phyloP scores from a whole-genome alignment of 2,113 vertebrate species.

The Oplegnathus fasciatus region DNA sequence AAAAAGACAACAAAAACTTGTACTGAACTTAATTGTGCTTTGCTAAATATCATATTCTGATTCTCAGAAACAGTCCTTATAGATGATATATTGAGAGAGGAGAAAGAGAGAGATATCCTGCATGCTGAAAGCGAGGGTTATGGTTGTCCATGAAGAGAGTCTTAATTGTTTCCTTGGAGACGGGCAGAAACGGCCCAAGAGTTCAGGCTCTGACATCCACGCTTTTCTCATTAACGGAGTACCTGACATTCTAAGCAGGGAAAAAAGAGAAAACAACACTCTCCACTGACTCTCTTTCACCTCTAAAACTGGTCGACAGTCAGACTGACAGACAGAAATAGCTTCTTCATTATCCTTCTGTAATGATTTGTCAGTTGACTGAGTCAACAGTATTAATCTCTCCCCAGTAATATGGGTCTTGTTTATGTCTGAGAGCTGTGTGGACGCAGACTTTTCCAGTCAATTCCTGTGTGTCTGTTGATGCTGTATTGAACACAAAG shows the following conservation, averaged over 20 bases:
- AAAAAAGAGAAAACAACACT: conserved; percentile 31
- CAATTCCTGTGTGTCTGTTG: background rate
- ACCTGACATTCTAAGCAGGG: conserved; percentile 55
- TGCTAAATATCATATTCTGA: background rate
- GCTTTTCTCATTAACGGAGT: conserved; percentile 62
- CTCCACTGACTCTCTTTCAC: conserved; percentile 23
- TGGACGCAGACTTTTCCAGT: background rate
- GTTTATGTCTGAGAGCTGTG: conserved; percentile 5
- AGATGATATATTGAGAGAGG: background rate
- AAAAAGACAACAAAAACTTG: background rate
- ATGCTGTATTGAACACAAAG: background rate
- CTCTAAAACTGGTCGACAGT: conserved; percentile 1
- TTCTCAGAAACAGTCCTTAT: conserved; percentile 30
- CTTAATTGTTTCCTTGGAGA: conserved; percentile 79
- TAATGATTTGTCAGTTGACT: conserved; percentile 8
- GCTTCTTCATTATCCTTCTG: conserved; percentile 27
- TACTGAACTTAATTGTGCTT: background rate
- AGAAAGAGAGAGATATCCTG: conserved; percentile 24
- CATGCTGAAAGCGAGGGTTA: conserved; percentile 27
- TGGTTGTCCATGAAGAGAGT: conserved; percentile 55
- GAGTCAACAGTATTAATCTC: conserved; percentile 24
- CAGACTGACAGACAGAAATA: conserved; percentile 3
- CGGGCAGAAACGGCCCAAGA: conserved; percentile 46
- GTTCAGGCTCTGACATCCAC: conserved; percentile 57
- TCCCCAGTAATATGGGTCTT: background rate